phyloP scores from a whole-genome alignment of 2,888 invertebrate genomes.

The Siphlonurus alternatus region DNA sequence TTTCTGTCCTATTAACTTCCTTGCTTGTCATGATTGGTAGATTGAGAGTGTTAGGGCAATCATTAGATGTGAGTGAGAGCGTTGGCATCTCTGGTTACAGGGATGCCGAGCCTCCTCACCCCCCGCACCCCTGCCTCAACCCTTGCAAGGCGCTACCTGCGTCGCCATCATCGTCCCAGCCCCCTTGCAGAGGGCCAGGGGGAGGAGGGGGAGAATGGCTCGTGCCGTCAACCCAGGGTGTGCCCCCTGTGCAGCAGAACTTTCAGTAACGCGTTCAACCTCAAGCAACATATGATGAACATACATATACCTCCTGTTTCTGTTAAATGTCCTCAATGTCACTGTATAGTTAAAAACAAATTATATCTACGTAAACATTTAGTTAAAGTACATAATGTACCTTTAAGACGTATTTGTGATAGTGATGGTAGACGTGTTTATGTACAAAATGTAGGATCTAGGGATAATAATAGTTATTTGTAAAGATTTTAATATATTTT shows the following conservation, averaged over 20 bases:
- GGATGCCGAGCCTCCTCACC: neutral
- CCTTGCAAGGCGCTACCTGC: neutral
- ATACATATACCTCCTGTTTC: constrained; percentile 22
- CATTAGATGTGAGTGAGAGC: neutral
- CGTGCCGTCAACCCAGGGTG: constrained; percentile 23
- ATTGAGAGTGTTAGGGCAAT: neutral
- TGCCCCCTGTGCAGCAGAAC: constrained; percentile 23
- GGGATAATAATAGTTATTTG: neutral
- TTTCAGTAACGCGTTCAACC: constrained; percentile 23
- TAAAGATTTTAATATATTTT: too few relatives aligned
- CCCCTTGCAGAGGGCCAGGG: too few relatives aligned
- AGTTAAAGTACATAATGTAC: constrained; percentile 22
- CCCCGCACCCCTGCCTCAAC: neutral
- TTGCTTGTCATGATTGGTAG: neutral
- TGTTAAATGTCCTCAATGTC: constrained; percentile 21
- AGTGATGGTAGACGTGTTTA: neutral
- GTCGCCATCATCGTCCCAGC: too few relatives aligned
- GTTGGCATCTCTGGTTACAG: neutral
- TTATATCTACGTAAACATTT: constrained; percentile 23
- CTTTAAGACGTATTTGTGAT: constrained; percentile 15
- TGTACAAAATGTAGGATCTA: neutral
- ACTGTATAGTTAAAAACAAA: constrained; percentile 22
- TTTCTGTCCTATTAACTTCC: too few relatives aligned
- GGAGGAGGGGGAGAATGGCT: constrained; percentile 1
- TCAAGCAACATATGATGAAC: constrained; percentile 23